These are phyloP conservation scores for Cavia porcellus DNA, from an alignment of 2,113 vertebrate species.

Conservation along the genomic window DNA sequence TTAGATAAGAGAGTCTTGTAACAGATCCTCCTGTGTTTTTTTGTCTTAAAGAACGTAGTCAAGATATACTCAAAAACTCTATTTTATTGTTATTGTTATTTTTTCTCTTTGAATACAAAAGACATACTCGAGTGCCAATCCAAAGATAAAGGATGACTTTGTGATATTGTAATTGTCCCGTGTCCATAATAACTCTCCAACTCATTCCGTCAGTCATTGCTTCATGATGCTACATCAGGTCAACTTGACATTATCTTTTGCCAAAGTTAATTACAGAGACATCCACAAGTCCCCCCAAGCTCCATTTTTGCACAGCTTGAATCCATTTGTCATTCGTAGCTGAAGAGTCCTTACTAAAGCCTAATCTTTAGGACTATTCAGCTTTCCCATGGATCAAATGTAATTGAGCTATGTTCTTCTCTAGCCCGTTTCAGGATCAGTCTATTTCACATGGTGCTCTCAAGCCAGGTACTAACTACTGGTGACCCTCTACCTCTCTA, in stretches of 20 bases:
- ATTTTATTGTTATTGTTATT: no score
- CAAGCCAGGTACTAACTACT: background rate
- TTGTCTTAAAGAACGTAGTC: no score
- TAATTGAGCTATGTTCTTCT: background rate
- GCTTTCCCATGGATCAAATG: background rate
- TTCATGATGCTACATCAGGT: conserved; percentile 23
- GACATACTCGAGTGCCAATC: background rate
- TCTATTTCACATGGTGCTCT: background rate
- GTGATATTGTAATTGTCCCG: background rate
- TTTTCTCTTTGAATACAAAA: no score
- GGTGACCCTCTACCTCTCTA: background rate
- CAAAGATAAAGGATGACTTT: conserved; percentile 16
- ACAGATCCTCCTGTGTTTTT: background rate
- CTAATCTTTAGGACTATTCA: background rate
- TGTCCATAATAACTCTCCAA: background rate
- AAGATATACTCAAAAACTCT: no score
- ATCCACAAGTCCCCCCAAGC: background rate
- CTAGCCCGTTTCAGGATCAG: background rate
- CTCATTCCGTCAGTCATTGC: conserved; percentile 28
- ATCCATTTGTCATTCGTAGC: background rate
- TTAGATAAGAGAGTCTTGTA: background rate
- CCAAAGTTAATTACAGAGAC: conserved; percentile 44
- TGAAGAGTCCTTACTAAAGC: background rate
- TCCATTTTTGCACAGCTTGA: background rate
- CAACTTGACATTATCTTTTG: conserved; percentile 35